Evolutionary conservation across 1,140 invertebrate genomes (phyloP).

Genomic region (Ceratitis capitata): DNA sequence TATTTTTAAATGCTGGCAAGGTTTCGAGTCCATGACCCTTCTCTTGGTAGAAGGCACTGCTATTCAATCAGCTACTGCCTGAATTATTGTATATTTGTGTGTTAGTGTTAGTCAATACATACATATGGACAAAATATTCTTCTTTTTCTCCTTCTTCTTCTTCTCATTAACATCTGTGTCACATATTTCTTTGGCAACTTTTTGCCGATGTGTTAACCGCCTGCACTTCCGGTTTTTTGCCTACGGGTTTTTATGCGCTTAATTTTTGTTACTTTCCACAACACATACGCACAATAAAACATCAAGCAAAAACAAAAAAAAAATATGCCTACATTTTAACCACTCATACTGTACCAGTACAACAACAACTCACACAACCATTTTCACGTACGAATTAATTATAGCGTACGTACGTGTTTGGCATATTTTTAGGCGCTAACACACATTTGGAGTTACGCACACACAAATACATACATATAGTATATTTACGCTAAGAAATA

Average conservation of each 20-base stretch:
- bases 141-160: background rate
- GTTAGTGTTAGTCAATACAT: background rate
- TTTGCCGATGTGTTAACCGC: background rate
- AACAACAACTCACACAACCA: background rate
- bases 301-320: background rate
- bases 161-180: background rate
- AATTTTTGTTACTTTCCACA: background rate
- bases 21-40: too few relatives aligned
- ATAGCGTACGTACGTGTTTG: background rate
- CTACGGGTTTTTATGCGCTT: background rate
- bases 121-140: background rate
- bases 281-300: background rate
- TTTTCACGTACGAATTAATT: conserved; percentile 32
- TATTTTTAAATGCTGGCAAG: too few relatives aligned
- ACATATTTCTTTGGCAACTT: background rate
- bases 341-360: too few relatives aligned
- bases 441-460: background rate
- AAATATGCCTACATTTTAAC: background rate
- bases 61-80: too few relatives aligned
- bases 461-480: background rate
- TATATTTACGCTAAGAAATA: background rate
- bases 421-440: conserved; percentile 20
- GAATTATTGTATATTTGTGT: too few relatives aligned
- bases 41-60: too few relatives aligned
- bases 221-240: background rate